A percentile compares a stretch with the other conserved stretches of the same genome.
Conservation (phyloP, 1,140 invertebrate species). For the Drosophila parvula region DNA sequence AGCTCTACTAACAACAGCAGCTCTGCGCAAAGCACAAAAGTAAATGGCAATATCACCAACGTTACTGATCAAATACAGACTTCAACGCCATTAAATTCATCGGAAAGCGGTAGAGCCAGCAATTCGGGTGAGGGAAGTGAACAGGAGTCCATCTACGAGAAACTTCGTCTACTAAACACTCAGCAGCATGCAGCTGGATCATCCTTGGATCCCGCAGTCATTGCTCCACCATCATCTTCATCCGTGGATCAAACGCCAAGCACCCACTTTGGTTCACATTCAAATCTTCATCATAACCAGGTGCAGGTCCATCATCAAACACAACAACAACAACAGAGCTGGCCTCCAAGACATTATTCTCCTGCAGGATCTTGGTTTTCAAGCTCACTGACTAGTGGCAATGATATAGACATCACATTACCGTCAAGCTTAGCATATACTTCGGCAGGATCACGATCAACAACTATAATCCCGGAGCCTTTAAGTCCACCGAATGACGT, state of each 20-base stretch:
- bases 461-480: slow-evolving; percentile 41
- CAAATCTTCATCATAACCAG: slow-evolving; percentile 37
- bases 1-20: slow-evolving; percentile 17
- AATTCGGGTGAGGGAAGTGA: slow-evolving; percentile 85
- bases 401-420: slow-evolving; percentile 36
- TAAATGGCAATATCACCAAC: slow-evolving; percentile 16
- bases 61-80: slow-evolving; percentile 60
- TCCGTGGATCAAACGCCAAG: slow-evolving; percentile 24
- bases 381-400: slow-evolving; percentile 41
- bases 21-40: slow-evolving; percentile 20
- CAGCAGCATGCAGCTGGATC: slow-evolving; percentile 86
- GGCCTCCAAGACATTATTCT: slow-evolving; percentile 71
- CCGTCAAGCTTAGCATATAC: slow-evolving; percentile 29
- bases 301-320: slow-evolving; percentile 40
- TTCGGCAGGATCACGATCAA: slow-evolving; percentile 5
- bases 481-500: slow-evolving; percentile 58
- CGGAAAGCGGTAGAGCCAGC: slow-evolving; percentile 74
- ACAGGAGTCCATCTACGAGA: slow-evolving; percentile 92
- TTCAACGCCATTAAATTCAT: slow-evolving; percentile 74
- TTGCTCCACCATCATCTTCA: background rate
- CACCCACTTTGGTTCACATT: slow-evolving; percentile 48
- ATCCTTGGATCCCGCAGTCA: slow-evolving; percentile 20
- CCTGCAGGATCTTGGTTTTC: slow-evolving; percentile 73
- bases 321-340: slow-evolving; percentile 51
- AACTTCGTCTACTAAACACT: slow-evolving; percentile 92